Conservation (phyloP, 2,797 vertebrate genomes). For the Ispidina lecontei region DNA sequence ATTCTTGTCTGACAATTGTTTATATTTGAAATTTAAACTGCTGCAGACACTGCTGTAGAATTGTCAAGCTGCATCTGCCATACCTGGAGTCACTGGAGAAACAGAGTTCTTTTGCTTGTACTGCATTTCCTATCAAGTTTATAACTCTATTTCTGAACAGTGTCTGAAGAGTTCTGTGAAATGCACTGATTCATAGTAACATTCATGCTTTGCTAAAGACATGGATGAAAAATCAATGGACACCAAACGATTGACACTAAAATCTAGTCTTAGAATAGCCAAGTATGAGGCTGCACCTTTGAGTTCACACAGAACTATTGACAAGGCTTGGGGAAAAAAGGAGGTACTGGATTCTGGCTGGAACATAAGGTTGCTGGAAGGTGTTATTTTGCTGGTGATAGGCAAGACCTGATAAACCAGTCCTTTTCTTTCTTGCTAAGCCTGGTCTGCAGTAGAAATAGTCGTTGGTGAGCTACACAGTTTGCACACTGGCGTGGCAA, state of each 20-base stretch:
- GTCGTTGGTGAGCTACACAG: not conserved
- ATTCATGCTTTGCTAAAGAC: rapidly evolving
- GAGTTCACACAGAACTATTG: not conserved
- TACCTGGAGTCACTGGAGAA: not conserved
- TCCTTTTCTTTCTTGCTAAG: not conserved
- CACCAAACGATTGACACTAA: rapidly evolving
- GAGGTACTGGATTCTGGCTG: not conserved
- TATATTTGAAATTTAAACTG: not conserved
- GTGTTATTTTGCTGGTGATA: not conserved
- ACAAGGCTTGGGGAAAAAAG: not conserved
- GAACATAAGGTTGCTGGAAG: not conserved
- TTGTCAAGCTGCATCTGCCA: not conserved
- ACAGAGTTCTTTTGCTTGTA: not conserved
- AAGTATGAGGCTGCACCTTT: not conserved
- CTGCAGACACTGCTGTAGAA: not conserved
- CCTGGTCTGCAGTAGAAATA: too few species aligned
- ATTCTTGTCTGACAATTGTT: not conserved
- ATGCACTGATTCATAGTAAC: not conserved
- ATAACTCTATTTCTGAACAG: not conserved
- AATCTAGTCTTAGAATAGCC: not conserved
- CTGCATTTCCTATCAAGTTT: not conserved
- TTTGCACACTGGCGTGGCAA: not conserved
- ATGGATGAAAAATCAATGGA: not conserved
- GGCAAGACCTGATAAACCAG: rapidly evolving
- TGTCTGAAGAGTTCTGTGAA: not conserved